Conservation (phyloP, 1,140 invertebrate species). For the Asobara japonica region DNA sequence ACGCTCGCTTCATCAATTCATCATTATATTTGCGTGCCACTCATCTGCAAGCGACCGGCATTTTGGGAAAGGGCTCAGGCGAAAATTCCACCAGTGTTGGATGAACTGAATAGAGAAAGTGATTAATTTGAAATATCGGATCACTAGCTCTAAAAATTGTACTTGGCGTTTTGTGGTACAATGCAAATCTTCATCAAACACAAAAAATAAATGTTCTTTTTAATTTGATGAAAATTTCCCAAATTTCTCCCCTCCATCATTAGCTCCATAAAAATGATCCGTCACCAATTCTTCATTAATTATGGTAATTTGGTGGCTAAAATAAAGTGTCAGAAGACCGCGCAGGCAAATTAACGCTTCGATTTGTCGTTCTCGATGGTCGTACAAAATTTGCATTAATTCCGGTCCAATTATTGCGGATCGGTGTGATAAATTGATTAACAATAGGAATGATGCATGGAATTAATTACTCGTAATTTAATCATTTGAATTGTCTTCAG, state of each 20-base stretch:
- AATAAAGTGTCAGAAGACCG: background rate
- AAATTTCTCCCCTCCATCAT: background rate
- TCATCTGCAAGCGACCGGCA: background rate
- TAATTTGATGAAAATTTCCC: background rate
- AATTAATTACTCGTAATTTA: background rate
- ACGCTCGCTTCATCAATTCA: slow-evolving; percentile 19
- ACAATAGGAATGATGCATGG: background rate
- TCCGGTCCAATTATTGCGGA: background rate
- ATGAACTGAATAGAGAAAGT: background rate
- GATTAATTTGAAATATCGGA: background rate
- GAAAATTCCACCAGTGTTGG: background rate
- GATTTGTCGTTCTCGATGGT: background rate
- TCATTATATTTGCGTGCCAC: slow-evolving; percentile 32
- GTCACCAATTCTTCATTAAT: background rate
- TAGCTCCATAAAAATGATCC: background rate
- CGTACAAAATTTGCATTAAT: background rate
- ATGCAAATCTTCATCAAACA: slow-evolving; percentile 28
- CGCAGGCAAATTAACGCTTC: background rate
- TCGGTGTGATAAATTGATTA: slow-evolving; percentile 2
- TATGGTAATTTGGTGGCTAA: background rate
- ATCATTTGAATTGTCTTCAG: background rate
- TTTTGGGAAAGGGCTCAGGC: background rate
- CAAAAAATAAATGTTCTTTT: background rate
- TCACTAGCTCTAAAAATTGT: background rate
- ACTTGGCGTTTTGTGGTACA: background rate